A percentile compares a stretch with the other conserved stretches of the same genome.
Conservation (phyloP, 2,888 invertebrate species). For the Saturnia pavonia region DNA sequence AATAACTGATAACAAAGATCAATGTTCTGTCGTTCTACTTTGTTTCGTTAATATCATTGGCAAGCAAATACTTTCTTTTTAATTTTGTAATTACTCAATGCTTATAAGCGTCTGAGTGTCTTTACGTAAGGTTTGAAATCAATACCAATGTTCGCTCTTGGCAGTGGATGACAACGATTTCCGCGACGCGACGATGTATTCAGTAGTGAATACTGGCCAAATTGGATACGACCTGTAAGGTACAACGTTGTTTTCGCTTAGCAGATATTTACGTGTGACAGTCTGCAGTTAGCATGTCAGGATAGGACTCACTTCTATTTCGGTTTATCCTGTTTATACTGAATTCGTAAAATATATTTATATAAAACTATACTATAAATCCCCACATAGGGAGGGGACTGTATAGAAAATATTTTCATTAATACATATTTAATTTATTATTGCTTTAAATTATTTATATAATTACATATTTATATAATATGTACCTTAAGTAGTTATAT, state of each 20-base stretch:
- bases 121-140: background rate
- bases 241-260: slow-evolving; percentile 18
- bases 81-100: background rate
- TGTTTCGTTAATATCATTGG: background rate
- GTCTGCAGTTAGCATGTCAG: slow-evolving; percentile 4
- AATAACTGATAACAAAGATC: slow-evolving; percentile 14
- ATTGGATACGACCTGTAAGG: slow-evolving; percentile 5
- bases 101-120: background rate
- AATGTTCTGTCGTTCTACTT: slow-evolving; percentile 10
- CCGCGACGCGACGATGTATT: slow-evolving; percentile 13
- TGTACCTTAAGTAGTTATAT: too few species aligned
- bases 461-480: too few species aligned
- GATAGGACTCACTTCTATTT: background rate
- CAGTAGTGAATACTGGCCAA: slow-evolving; percentile 24
- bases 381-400: background rate
- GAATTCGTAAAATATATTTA: background rate
- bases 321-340: slow-evolving; percentile 5
- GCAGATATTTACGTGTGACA: slow-evolving; percentile 9
- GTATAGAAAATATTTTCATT: background rate
- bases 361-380: background rate
- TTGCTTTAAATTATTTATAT: too few species aligned
- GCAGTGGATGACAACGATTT: slow-evolving; percentile 18
- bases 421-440: background rate
- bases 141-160: slow-evolving; percentile 18
- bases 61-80: background rate